Conservation (phyloP, 2,797 vertebrate genomes). For the Peromyscus nudipes region DNA sequence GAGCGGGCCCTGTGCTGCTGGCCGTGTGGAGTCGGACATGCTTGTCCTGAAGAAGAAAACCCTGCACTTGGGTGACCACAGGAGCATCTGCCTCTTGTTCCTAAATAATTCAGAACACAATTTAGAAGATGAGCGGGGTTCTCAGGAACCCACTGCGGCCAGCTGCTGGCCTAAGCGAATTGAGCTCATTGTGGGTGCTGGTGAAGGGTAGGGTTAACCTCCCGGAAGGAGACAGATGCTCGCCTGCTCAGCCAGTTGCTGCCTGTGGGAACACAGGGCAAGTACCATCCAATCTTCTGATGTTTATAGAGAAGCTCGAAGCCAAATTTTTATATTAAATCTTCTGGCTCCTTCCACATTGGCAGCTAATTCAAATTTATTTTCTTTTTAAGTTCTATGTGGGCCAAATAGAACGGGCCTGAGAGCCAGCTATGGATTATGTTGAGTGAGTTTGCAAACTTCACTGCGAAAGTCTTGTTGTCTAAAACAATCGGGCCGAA, state of each 20-base stretch:
- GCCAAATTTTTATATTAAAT: constrained; percentile 65
- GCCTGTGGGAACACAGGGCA: constrained; percentile 9
- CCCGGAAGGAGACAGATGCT: neutral
- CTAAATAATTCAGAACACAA: constrained; percentile 47
- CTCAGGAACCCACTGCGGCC: neutral
- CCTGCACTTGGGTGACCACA: neutral
- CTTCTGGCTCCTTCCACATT: constrained; percentile 69
- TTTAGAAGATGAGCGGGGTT: neutral
- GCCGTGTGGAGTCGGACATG: neutral
- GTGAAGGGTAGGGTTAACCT: neutral
- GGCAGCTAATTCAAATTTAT: constrained; percentile 75
- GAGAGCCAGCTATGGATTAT: constrained; percentile 58
- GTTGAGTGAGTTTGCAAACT: constrained; percentile 67
- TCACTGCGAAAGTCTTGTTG: neutral
- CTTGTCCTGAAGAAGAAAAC: neutral
- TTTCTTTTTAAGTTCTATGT: constrained; percentile 59
- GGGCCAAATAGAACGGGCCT: constrained; percentile 71
- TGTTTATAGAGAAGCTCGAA: constrained; percentile 60
- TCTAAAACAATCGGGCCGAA: neutral
- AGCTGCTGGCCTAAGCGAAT: neutral
- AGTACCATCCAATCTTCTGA: constrained; percentile 39
- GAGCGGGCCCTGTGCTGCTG: neutral
- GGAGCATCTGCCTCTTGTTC: neutral
- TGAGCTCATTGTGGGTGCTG: rapidly evolving
- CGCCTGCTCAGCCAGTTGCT: neutral